Percentiles rank a stretch among this genome's conserved stretches.
These are phyloP conservation scores for Orcinus orca DNA, from an alignment of 2,113 vertebrate species.

Conservation along the genomic window DNA sequence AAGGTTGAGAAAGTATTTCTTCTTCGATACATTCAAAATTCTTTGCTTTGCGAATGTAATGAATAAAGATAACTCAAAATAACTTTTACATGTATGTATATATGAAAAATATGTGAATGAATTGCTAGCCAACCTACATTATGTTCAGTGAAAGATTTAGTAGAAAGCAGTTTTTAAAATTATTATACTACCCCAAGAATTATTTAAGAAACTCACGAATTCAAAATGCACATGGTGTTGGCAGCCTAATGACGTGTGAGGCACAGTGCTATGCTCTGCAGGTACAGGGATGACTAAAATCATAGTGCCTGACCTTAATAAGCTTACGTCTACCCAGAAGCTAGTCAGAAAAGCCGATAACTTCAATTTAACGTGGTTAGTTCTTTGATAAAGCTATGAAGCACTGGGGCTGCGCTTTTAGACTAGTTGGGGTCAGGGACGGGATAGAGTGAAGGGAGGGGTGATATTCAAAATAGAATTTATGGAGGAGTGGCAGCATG, in stretches of 20 bases:
- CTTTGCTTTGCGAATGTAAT: constrained; percentile 63
- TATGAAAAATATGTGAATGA: constrained; percentile 71
- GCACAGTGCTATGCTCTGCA: neutral
- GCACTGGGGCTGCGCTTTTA: neutral
- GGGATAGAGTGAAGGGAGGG: neutral
- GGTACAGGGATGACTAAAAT: neutral
- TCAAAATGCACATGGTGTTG: constrained; percentile 34
- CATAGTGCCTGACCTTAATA: neutral
- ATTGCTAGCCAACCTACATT: constrained; percentile 72
- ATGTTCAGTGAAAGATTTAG: constrained; percentile 68
- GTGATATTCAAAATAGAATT: too few relatives aligned
- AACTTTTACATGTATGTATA: constrained; percentile 70
- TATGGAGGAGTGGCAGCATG: neutral
- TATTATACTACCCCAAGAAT: constrained; percentile 48
- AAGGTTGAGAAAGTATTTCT: constrained; percentile 48
- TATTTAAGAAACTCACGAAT: constrained; percentile 62
- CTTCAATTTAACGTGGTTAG: neutral
- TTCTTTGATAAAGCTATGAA: neutral
- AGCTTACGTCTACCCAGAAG: neutral
- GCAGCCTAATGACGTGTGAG: neutral
- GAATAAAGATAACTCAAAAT: constrained; percentile 72
- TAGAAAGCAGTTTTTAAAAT: constrained; percentile 56
- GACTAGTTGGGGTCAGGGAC: neutral
- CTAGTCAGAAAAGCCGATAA: neutral
- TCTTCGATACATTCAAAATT: constrained; percentile 58